phyloP scores from a whole-genome alignment of 1,140 invertebrate species.

The Diorhabda elongata region DNA sequence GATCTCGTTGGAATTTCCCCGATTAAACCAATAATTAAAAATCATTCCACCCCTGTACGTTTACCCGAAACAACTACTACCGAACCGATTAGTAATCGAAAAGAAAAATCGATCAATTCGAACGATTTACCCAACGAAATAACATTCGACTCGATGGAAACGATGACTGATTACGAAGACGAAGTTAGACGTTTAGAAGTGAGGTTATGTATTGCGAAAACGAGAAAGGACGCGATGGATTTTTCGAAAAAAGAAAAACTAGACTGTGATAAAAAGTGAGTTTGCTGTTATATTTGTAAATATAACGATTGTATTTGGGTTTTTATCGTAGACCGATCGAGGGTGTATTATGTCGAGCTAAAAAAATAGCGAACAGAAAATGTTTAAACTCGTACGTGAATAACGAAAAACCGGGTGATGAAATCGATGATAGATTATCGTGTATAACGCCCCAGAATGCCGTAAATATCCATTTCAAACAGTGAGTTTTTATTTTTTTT shows the following conservation, averaged over 20 bases:
- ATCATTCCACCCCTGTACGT: conserved; percentile 22
- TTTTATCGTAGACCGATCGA: background rate
- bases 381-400: conserved; percentile 9
- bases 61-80: too few species aligned
- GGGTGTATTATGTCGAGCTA: conserved; percentile 7
- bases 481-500: conserved; percentile 15
- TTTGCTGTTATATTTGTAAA: background rate
- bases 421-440: conserved; percentile 17
- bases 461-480: conserved; percentile 19
- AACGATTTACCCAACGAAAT: conserved; percentile 7
- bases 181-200: conserved; percentile 27
- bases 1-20: conserved; percentile 13
- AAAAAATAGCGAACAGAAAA: background rate
- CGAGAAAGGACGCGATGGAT: conserved; percentile 20
- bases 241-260: conserved; percentile 12
- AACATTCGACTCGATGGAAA: conserved; percentile 5
- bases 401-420: background rate
- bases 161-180: conserved; percentile 22
- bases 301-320: too few species aligned
- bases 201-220: conserved; percentile 24
- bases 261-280: conserved; percentile 16
- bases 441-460: conserved; percentile 16
- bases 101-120: background rate
- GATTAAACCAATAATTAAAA: conserved; percentile 11
- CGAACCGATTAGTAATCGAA: too few species aligned